Evolutionary conservation across 2,113 vertebrate species (phyloP), one percentile per base, ranked within the genome.

Genomic region (Corythoichthys intestinalis): DNA sequence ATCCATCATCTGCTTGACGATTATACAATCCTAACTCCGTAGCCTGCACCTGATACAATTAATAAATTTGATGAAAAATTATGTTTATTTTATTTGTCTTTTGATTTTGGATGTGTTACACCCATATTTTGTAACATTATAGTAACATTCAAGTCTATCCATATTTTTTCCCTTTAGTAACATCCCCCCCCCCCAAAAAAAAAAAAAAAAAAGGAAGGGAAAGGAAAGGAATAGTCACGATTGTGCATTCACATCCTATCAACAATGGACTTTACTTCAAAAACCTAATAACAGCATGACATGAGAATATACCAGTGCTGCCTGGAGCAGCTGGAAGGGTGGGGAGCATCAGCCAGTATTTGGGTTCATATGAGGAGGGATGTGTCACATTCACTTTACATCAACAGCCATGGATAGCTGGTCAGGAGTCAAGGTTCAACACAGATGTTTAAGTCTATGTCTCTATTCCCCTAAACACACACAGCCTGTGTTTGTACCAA

Each of bases 331-430:
- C 87, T 79, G 75, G 71, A 72, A 72, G 87, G 82, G 70, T 44
- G 60, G 60, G 60, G 38, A 37, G 34, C 56, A 6, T 3, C 6
- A 12, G 56, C 12, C 56, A 61, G 62, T 39, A 49, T 48, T 13
- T 17, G 72, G 71, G 75, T 83, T 74, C 68, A 68, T 77, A 80
- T 67, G 86, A 83, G 70, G 83, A 78, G 79, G 75, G 82, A 83
- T 66, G 65, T 87, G 91, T 90, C 91, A 91, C 83, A 44, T 86
- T 84, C 72, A 83, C 81, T 92, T 88, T 84, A 67, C 79, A 80
- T 90, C 87, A 90, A 63, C 85, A 76, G 77, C 77, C 79, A 63
- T 76, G 73, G 82, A 82, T 74, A 78, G 80, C 78, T 77, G 83
- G 84, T 86, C 83, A 60, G 83, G 78, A 83, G 73, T 89, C 80